A percentile compares a stretch with the other conserved stretches of the same genome.
Evolutionary conservation across 2,113 vertebrate species (phyloP).

Genomic region (Cyanoderma ruficeps): DNA sequence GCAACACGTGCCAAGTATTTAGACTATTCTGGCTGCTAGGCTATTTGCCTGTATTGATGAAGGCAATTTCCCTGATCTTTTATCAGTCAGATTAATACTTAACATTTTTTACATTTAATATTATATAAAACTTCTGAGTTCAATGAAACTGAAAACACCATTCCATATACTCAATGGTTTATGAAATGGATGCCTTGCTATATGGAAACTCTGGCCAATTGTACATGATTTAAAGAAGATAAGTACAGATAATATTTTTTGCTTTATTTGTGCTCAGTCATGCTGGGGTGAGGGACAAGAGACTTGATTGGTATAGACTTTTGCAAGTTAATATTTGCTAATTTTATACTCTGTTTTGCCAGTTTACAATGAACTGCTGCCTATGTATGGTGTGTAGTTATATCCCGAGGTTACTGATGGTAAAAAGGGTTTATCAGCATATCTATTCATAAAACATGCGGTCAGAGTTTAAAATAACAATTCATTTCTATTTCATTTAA

Average conservation of each 20-base stretch:
- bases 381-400: background rate
- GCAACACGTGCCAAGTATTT: background rate
- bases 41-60: background rate
- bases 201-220: background rate
- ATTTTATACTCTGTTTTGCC: background rate
- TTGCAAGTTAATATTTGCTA: background rate
- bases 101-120: background rate
- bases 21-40: background rate
- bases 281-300: background rate
- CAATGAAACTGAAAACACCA: background rate
- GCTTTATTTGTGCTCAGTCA: background rate
- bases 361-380: background rate
- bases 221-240: background rate
- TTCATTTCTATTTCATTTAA: background rate
- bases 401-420: background rate
- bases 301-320: background rate
- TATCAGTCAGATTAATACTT: background rate
- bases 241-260: background rate
- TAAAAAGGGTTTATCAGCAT: background rate
- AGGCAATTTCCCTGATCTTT: background rate
- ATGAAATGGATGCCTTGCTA: background rate
- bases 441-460: background rate
- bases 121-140: background rate
- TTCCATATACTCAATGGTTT: background rate
- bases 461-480: background rate